These are phyloP conservation scores for Marronus borbonicus DNA, from an alignment of 2,888 invertebrate genomes.

Conservation along the genomic window DNA sequence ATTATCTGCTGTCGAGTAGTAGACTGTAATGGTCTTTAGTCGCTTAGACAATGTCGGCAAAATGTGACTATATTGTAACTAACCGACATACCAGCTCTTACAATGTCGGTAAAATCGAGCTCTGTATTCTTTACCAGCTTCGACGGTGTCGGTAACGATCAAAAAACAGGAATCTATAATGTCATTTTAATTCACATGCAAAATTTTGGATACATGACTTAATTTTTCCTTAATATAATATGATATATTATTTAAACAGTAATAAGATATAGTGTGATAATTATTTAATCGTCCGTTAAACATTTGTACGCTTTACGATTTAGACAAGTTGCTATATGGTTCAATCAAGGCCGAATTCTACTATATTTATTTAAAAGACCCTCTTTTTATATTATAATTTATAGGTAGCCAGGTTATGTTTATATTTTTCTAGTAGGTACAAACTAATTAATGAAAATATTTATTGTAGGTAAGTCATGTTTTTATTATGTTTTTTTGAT, in stretches of 20 bases:
- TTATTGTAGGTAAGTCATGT: conserved; percentile 37
- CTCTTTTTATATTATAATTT: conserved; percentile 16
- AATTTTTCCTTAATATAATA: not conserved
- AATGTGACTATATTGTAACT: too few relatives aligned
- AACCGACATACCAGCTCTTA: too few relatives aligned
- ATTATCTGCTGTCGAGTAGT: too few relatives aligned
- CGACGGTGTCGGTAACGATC: too few relatives aligned
- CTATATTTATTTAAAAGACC: conserved; percentile 11
- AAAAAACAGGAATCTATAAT: too few relatives aligned
- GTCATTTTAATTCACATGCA: conserved; percentile 1
- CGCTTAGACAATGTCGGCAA: too few relatives aligned
- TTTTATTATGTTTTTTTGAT: conserved; percentile 4
- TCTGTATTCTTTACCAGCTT: too few relatives aligned
- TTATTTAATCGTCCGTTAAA: conserved; percentile 20
- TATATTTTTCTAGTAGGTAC: conserved; percentile 32
- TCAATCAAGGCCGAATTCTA: not conserved
- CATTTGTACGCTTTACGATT: not conserved
- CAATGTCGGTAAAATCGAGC: too few relatives aligned
- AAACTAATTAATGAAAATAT: conserved; percentile 34
- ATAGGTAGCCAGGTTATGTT: conserved; percentile 35
- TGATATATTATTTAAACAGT: conserved; percentile 30
- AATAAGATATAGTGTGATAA: conserved; percentile 35
- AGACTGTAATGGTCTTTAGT: too few relatives aligned
- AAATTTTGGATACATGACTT: not conserved
- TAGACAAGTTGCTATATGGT: conserved; percentile 1